These are phyloP conservation scores for Harmothoe impar DNA, from an alignment of 2,888 invertebrate species.

Conservation along the genomic window DNA sequence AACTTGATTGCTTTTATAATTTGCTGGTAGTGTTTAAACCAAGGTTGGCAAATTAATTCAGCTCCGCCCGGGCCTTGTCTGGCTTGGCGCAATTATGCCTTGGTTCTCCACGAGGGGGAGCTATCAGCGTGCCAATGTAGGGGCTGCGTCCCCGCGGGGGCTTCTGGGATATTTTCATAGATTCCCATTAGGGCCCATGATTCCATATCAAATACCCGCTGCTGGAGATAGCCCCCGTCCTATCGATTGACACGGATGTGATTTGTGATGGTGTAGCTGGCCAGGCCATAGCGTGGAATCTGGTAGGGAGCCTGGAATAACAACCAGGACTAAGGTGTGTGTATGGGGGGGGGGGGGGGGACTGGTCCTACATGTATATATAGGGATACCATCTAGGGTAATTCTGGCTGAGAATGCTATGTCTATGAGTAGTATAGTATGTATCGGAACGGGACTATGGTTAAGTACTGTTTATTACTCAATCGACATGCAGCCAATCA, in stretches of 20 bases:
- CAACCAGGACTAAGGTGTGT: too few relatives aligned
- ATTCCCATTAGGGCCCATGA: conserved; percentile 36
- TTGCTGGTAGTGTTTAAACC: conserved; percentile 50
- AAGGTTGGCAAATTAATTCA: conserved; percentile 54
- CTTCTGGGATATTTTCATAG: conserved; percentile 39
- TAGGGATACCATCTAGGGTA: too few relatives aligned
- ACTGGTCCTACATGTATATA: too few relatives aligned
- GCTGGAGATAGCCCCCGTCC: not conserved
- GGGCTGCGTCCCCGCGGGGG: not conserved
- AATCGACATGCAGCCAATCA: too few relatives aligned
- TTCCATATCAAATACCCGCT: conserved; percentile 46
- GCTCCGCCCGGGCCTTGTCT: not conserved
- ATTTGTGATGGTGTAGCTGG: not conserved
- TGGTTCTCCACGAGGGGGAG: not conserved
- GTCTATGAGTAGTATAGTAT: too few relatives aligned
- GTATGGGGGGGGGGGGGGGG: too few relatives aligned
- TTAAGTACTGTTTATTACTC: too few relatives aligned
- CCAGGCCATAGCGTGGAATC: not conserved
- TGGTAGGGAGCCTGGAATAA: too few relatives aligned
- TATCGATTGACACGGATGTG: conserved; percentile 43
- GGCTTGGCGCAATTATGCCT: not conserved
- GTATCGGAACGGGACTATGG: too few relatives aligned
- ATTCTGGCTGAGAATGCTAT: too few relatives aligned
- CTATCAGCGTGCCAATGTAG: conserved; percentile 44
- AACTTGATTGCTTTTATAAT: conserved; percentile 58